Conservation (phyloP, 2,888 invertebrate genomes). For the Kryphioiulus occultus region DNA sequence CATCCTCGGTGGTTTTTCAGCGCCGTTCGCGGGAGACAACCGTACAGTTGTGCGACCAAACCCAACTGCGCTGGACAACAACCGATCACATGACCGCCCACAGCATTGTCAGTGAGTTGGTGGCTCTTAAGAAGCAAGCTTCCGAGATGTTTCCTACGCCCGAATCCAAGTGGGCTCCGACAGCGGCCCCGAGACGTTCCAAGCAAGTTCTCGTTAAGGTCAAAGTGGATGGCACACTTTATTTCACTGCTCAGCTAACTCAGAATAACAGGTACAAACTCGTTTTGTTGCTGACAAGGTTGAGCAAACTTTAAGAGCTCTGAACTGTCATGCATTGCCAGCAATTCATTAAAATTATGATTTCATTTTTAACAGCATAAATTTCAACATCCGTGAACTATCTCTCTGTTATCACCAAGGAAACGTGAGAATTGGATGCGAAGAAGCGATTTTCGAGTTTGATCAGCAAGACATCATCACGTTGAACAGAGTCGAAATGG, state of each 20-base stretch:
- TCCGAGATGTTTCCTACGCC: neutral
- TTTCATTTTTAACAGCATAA: too few relatives aligned
- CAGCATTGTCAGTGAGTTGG: conserved; percentile 51
- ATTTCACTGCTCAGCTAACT: conserved; percentile 49
- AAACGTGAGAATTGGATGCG: conserved; percentile 50
- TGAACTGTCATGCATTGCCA: too few relatives aligned
- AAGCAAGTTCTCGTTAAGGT: neutral
- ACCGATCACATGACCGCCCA: conserved; percentile 55
- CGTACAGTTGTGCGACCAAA: conserved; percentile 55
- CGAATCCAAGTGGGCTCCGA: neutral
- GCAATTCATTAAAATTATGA: too few relatives aligned
- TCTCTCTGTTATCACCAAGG: conserved; percentile 43
- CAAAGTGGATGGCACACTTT: conserved; percentile 45
- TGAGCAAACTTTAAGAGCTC: neutral
- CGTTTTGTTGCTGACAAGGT: neutral
- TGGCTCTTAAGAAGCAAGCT: neutral
- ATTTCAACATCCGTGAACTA: neutral
- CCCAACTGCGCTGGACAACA: conserved; percentile 55
- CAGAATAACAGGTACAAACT: neutral
- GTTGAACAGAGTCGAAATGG: conserved; percentile 49
- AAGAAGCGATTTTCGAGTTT: conserved; percentile 54
- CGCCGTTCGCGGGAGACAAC: conserved; percentile 48
- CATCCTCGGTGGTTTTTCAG: neutral
- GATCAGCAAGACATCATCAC: conserved; percentile 55
- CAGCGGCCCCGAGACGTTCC: conserved; percentile 28